Evolutionary conservation across 1,140 invertebrate species (phyloP).

Genomic region (Solenopsis fugax): DNA sequence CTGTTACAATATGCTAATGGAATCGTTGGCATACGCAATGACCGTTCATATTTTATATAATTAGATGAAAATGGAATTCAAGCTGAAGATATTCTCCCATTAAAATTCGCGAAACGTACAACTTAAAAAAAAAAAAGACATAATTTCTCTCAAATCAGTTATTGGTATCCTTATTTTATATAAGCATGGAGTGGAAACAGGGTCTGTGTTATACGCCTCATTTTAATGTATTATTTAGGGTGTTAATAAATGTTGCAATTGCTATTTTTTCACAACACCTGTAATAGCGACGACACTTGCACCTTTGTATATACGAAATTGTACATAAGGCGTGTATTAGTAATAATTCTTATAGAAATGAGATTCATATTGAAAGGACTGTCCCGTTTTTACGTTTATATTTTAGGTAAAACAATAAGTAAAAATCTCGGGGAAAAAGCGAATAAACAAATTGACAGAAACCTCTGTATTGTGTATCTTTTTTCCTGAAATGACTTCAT

Average conservation of each 20-base stretch:
- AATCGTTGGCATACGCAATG: background rate
- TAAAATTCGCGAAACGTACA: background rate
- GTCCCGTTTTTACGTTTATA: constrained; percentile 79
- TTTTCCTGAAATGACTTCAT: background rate
- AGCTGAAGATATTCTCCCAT: background rate
- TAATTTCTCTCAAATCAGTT: background rate
- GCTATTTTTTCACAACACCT: constrained; percentile 57
- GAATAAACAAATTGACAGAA: constrained; percentile 69
- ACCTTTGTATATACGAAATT: constrained; percentile 70
- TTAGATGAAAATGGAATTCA: background rate
- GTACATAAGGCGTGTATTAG: constrained; percentile 69
- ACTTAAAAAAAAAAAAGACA: background rate
- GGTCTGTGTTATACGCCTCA: constrained; percentile 18
- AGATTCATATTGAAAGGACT: constrained; percentile 74
- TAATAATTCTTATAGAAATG: constrained; percentile 65
- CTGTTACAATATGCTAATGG: background rate
- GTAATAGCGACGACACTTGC: constrained; percentile 50
- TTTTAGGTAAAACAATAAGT: constrained; percentile 73
- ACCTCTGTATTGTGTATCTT: background rate
- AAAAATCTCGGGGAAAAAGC: constrained; percentile 52
- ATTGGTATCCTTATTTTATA: constrained; percentile 22
- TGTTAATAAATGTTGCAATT: constrained; percentile 30
- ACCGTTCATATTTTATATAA: background rate
- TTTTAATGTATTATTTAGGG: constrained; percentile 43
- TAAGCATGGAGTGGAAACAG: constrained; percentile 14